phyloP scores from a whole-genome alignment of 2,797 vertebrate genomes.

The Microtus agrestis region DNA sequence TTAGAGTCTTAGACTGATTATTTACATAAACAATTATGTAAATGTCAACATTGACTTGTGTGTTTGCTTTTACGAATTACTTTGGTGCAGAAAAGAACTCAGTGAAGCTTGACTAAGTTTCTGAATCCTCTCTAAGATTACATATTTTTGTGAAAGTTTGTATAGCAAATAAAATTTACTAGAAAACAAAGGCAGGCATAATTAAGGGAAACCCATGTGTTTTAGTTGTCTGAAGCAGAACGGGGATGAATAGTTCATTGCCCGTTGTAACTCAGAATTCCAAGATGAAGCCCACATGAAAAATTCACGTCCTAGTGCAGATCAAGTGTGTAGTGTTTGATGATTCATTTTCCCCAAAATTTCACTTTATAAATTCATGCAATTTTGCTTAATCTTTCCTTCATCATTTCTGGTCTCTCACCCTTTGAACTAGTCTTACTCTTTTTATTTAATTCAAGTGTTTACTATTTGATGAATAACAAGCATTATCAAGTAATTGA shows the following conservation, averaged over 20 bases:
- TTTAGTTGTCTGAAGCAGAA: conserved; percentile 57
- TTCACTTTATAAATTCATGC: background rate
- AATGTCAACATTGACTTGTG: conserved; percentile 12
- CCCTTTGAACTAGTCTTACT: background rate
- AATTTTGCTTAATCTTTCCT: background rate
- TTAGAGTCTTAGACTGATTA: background rate
- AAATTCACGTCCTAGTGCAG: background rate
- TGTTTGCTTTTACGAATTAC: background rate
- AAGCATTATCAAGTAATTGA: background rate
- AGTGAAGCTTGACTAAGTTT: background rate
- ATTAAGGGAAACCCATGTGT: background rate
- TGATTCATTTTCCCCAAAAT: background rate
- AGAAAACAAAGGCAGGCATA: background rate
- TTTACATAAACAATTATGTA: background rate
- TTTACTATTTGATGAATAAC: background rate
- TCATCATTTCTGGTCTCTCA: background rate
- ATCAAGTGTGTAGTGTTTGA: background rate
- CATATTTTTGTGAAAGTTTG: background rate
- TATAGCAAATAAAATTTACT: conserved; percentile 7
- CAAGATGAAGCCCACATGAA: background rate
- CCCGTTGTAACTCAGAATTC: background rate
- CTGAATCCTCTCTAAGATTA: background rate
- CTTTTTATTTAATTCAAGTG: background rate
- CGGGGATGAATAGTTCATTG: background rate
- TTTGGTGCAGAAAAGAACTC: background rate